These are phyloP conservation scores for Leptinotarsa defecta DNA, from an alignment of 1,140 invertebrate genomes.

Conservation along the genomic window DNA sequence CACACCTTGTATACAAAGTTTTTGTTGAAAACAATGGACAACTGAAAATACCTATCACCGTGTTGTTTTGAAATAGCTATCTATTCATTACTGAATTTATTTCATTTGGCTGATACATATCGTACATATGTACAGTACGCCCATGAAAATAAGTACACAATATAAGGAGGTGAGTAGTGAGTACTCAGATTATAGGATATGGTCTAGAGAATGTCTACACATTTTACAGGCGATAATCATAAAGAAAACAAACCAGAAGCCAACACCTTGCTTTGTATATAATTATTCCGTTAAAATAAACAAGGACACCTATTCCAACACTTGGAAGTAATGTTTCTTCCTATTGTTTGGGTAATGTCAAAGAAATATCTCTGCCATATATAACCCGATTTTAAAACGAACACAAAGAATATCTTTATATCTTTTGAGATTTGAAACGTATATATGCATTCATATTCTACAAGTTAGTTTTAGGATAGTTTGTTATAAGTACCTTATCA, in stretches of 20 bases:
- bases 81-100: no score
- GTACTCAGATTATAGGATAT: not conserved
- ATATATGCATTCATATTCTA: no score
- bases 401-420: no score
- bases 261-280: not conserved
- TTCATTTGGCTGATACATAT: no score
- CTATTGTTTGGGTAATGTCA: not conserved
- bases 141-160: not conserved
- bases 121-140: not conserved
- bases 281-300: not conserved
- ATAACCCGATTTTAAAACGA: no score
- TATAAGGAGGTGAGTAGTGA: not conserved
- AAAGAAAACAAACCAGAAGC: slow-evolving; percentile 2
- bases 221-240: not conserved
- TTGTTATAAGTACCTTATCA: no score
- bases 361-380: not conserved
- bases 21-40: no score
- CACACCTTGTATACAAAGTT: no score
- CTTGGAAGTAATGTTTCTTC: not conserved
- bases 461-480: no score
- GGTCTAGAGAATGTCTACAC: not conserved
- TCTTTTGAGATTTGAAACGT: no score
- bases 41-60: no score
- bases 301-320: not conserved
- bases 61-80: no score